These are phyloP conservation scores for Lepas anatifera DNA, from an alignment of 2,888 invertebrate species.

Conservation along the genomic window DNA sequence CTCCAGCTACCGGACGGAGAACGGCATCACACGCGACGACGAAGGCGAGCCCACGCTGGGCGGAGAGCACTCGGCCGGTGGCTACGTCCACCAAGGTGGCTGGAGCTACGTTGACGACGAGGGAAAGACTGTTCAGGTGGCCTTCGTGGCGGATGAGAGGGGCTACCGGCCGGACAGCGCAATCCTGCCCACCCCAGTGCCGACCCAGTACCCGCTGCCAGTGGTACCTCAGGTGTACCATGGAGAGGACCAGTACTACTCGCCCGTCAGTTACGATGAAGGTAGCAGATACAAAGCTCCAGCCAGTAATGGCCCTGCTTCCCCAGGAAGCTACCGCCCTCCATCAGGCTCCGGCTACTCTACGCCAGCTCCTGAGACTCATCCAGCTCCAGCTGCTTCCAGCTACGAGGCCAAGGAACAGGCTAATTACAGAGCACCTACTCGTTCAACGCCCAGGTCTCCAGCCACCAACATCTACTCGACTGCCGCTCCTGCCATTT, in stretches of 20 bases:
- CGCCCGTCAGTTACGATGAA: too few relatives aligned
- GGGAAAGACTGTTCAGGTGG: neutral
- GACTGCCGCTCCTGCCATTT: neutral
- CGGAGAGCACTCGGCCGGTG: neutral
- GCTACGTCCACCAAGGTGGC: neutral
- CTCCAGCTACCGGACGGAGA: neutral
- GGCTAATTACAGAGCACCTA: neutral
- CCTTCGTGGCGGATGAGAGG: neutral
- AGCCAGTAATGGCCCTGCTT: neutral
- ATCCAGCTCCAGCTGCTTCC: neutral
- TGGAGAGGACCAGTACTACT: too few relatives aligned
- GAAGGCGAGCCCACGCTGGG: neutral
- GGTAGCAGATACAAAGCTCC: neutral
- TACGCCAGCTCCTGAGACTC: neutral
- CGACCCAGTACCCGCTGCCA: too few relatives aligned
- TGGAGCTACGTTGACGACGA: neutral
- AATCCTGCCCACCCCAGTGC: too few relatives aligned
- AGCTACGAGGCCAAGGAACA: neutral
- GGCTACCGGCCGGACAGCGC: neutral
- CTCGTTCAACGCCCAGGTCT: neutral
- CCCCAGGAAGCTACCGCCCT: neutral
- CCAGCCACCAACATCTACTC: neutral
- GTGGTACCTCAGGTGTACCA: too few relatives aligned
- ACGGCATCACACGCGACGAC: neutral
- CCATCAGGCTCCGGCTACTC: neutral